Evolutionary conservation across 2,113 vertebrate genomes (phyloP), one percentile per base, ranked within the genome.

Genomic region (Sminthopsis crassicaudata): DNA sequence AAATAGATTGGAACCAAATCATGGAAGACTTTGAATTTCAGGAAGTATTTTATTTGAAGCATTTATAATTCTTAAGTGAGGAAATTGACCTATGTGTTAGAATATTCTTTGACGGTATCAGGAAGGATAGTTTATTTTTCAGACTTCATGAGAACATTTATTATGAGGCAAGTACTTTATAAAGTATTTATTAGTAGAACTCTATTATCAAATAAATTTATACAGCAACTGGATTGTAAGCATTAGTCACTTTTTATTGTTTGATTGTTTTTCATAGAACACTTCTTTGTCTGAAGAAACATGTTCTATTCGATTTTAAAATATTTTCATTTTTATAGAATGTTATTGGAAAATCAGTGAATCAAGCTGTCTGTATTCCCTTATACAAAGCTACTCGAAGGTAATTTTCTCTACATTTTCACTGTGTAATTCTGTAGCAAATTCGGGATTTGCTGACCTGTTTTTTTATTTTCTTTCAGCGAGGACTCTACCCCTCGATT

Each of bases 321-420:
- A 91, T 97, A 0, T 93, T 95, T 97, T 96, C 0, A 91, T 67
- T 97, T 97, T 97, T 91, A 91, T 97, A 99, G 99, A 98, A 99
- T 97, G 98, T 99, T 67, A 99, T 99, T 98, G 99, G 99, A 50
- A 99, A 98, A 95, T 99, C 99, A 0, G 99, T 99, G 76, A 99
- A 98, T 97, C 99, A 99, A 97, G 99, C 99, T 25, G 95, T 98
- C 92, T 99, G 99, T 97, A 97, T 99, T 95, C 98, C 98, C 26
- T 98, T 99, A 7, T 99, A 99, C 97, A 98, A 97, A 60, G 97
- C 99, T 84, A 97, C 99, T 92, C 98, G 98, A 96, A 99, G 99
- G 99, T 99, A 98, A 96, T 95, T 96, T 84, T 94, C 16, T 95
- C 55, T 96, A 55, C 24, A 1, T 94, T 89, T 36, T 95, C 89